Evolutionary conservation across 2,888 invertebrate genomes (phyloP), one percentile per base, ranked within the genome.

Genomic region (Limnephilus auricula): DNA sequence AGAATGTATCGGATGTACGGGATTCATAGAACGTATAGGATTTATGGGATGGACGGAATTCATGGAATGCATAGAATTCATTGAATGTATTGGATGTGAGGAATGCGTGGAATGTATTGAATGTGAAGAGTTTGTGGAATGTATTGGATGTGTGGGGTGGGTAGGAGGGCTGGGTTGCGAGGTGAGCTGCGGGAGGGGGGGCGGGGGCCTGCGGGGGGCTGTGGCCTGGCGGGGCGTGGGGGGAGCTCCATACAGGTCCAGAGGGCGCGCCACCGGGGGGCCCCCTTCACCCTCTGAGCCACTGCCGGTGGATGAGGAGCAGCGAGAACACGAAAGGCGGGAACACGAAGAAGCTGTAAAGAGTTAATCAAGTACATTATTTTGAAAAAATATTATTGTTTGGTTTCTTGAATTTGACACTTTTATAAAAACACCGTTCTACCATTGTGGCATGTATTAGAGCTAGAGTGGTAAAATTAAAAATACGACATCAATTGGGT

Each of bases 261-360:
- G 95, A 94, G 80, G 94, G 37, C 86, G 85, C 2, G 79, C 18
- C 18, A 79, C n/a, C 94, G 79, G 94, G 2, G 50, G 90, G 65
- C 65, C 65, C 37, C 87, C 89, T 65, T 92, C 95, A 86, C 94
- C 94, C 91, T 94, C 95, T 90, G 95, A 95, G 79, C 94, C 95
- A 84, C 95, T 94, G 50, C 94, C 94, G 3, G 92, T 92, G 30
- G 95, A 95, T 90, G 95, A 95, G 2, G 96, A 95, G 93, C 97
- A 97, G 92, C 97, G 96, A 0, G 97, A 97, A 94, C 97, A 97
- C 25, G 97, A 97, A 0, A 97, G 97, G 89, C 97, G 96, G 0
- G 98, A 98, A 94, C 97, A 97, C 83, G 97, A 97, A 0, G 98
- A 97, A 93, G 97, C 97, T 96, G 95, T 94, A 94, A 95, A 34